Conservation (phyloP, 2,888 invertebrate genomes). For the Drosophila birchii region DNA sequence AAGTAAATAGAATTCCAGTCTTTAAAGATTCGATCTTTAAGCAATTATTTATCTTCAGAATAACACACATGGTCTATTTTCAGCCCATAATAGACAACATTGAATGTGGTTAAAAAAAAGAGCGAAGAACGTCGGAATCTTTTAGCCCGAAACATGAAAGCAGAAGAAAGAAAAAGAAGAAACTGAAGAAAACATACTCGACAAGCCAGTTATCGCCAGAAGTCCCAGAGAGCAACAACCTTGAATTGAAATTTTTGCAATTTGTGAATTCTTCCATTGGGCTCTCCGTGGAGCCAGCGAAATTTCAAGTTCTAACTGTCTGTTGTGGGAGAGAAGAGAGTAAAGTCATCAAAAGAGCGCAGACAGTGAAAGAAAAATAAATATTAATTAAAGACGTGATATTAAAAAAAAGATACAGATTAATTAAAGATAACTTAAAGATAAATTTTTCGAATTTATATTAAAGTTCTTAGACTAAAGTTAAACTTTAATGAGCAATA, state of each 20-base stretch:
- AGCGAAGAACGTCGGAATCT: slow-evolving; percentile 23
- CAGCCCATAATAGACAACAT: slow-evolving; percentile 11
- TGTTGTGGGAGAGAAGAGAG: slow-evolving; percentile 35
- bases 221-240: slow-evolving; percentile 73
- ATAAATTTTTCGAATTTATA: background rate
- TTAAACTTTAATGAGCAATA: background rate
- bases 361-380: slow-evolving; percentile 4
- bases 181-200: slow-evolving; percentile 12
- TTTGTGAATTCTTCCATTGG: slow-evolving; percentile 67
- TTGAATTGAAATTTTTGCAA: slow-evolving; percentile 77
- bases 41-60: background rate
- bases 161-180: slow-evolving; percentile 30
- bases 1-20: too few species aligned
- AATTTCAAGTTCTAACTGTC: slow-evolving; percentile 78
- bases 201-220: slow-evolving; percentile 38
- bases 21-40: background rate
- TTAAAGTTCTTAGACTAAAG: background rate
- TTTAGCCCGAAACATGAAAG: slow-evolving; percentile 35
- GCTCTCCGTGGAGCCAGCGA: slow-evolving; percentile 52
- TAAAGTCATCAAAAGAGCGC: slow-evolving; percentile 28
- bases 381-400: background rate
- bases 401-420: background rate
- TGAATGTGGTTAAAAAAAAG: slow-evolving; percentile 13
- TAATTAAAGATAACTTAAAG: background rate
- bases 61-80: slow-evolving; percentile 4